phyloP scores from a whole-genome alignment of 1,140 invertebrate species.

The Chrysopa pallens region DNA sequence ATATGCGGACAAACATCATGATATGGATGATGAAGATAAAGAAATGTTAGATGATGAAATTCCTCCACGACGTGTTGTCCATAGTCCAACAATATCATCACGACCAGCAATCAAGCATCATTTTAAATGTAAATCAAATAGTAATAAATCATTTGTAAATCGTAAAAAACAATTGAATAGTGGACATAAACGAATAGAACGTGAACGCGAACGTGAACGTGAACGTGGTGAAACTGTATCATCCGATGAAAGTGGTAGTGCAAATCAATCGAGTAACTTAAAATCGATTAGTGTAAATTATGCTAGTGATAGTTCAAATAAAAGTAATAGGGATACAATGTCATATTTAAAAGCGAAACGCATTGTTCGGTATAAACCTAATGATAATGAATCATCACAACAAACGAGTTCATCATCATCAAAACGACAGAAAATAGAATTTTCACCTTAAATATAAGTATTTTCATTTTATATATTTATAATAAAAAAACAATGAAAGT shows the following conservation, averaged over 20 bases:
- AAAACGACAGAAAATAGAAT: background rate
- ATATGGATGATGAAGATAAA: background rate
- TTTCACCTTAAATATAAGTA: background rate
- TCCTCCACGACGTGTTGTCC: no score
- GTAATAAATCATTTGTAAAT: background rate
- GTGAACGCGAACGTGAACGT: constrained; percentile 4
- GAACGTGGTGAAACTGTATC: constrained; percentile 1
- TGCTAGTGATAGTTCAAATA: constrained; percentile 5
- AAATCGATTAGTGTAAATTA: constrained; percentile 14
- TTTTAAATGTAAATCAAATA: background rate
- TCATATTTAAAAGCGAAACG: constrained; percentile 20
- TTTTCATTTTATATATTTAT: no score
- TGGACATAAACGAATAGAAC: background rate
- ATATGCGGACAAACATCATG: background rate
- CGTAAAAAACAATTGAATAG: background rate
- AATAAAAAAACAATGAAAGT: no score
- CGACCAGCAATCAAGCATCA: background rate
- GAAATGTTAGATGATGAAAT: background rate
- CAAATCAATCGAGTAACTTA: constrained; percentile 7
- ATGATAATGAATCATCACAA: no score
- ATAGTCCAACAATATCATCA: no score
- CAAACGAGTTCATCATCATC: no score
- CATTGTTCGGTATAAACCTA: constrained; percentile 15
- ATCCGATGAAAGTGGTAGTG: constrained; percentile 7
- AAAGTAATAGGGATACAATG: constrained; percentile 15